Base-by-base conservation (phyloP, 2,888 invertebrate species). In the Cremastinae sp. region DNA sequence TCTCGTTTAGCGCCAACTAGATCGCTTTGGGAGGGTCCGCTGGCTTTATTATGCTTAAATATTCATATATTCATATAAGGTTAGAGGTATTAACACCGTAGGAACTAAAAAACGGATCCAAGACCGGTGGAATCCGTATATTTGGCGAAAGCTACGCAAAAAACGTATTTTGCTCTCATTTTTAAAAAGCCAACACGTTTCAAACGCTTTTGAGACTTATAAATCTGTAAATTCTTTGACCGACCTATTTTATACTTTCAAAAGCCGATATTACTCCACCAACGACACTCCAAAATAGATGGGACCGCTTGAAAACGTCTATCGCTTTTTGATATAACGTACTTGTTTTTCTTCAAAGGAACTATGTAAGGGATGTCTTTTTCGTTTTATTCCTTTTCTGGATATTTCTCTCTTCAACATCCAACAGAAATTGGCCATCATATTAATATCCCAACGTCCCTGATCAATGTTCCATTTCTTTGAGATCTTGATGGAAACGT, bases 401-500 rank as follows among this genome's bases (percentile, higher is more conserved):
- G 8, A 49, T 49, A 12, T 49, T 18, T 49, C 49, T 18, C 49
- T 16, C 18, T 18, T 49, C 20, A 20, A 49, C 3, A 18, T 45
- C 12, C 16, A 49, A 49, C 16, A 49, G 9, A 5, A 18, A 18
- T 49, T 7, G 0, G 49, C 49, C 49, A 49, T 49, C 49, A 49
- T 49, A 49, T 49, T 49, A 16, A 49, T 18, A 49, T 18, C 49
- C 49, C 49, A 49, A 18, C 7, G 8, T 49, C 20, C 49, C 9
- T 49, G 20, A 49, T 49, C 41, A 38, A 8, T 41, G 12, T 51
- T 64, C 64, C 34, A 64, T 51, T 16, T 18, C 20, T 20, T 43
- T 22, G 0, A 64, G 12, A 14, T 64, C 64, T 45, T 64, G 64
- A n/a, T 64, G 64, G 34, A 49, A 64, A n/a, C 51, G 22, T 64